A percentile compares a stretch with the other conserved stretches of the same genome.
phyloP scores from a whole-genome alignment of 2,113 vertebrate genomes.

The Oryzias celebensis region DNA sequence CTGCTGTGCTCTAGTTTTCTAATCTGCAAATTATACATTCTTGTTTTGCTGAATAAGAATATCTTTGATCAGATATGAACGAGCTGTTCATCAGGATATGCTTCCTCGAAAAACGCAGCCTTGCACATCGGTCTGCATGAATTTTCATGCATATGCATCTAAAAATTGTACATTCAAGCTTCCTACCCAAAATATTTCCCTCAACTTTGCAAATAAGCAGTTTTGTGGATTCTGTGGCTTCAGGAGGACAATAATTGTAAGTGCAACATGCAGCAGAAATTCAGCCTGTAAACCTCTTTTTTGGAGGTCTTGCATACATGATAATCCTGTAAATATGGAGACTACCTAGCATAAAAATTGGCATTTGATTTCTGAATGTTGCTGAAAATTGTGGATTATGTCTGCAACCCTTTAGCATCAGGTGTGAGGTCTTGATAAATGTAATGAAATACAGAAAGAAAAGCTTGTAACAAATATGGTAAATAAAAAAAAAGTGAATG shows the following conservation, averaged over 20 bases:
- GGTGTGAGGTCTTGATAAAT: not conserved
- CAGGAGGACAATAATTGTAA: constrained; percentile 36
- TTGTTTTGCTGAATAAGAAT: constrained; percentile 73
- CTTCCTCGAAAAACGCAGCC: constrained; percentile 42
- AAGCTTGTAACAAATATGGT: not conserved
- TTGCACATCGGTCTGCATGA: constrained; percentile 41
- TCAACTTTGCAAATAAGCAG: constrained; percentile 48
- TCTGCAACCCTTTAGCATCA: not conserved
- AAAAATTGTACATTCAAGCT: constrained; percentile 28
- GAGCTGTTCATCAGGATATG: constrained; percentile 50
- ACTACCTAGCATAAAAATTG: constrained; percentile 1
- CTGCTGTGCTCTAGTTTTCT: constrained; percentile 47
- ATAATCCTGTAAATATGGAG: constrained; percentile 8
- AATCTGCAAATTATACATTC: constrained; percentile 68
- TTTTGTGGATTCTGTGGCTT: constrained; percentile 44
- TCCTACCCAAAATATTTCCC: constrained; percentile 12
- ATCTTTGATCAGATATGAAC: constrained; percentile 70
- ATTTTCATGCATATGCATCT: constrained; percentile 32
- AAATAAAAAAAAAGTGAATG: not conserved
- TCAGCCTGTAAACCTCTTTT: constrained; percentile 13
- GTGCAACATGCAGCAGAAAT: constrained; percentile 24
- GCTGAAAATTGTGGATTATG: constrained; percentile 3
- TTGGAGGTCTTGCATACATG: constrained; percentile 25
- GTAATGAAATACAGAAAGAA: not conserved
- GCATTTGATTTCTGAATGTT: constrained; percentile 8